phyloP scores from a whole-genome alignment of 2,888 invertebrate genomes.

The Aphelenchoides bicaudatus region DNA sequence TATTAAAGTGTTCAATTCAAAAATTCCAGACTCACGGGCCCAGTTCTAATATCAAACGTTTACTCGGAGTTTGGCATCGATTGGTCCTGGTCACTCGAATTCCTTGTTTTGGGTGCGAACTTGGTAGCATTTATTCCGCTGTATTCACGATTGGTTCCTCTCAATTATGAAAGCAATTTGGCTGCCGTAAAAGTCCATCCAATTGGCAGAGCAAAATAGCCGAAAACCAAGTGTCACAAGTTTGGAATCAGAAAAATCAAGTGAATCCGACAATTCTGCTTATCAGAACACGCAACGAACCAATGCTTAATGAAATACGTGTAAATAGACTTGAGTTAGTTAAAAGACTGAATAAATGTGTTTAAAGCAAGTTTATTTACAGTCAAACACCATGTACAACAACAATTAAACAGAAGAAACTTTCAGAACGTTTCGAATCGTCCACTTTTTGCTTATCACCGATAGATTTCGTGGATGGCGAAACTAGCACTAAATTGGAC shows the following conservation, averaged over 20 bases:
- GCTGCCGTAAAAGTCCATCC: neutral
- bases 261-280: neutral
- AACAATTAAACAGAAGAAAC: too few species aligned
- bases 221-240: neutral
- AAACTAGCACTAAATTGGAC: constrained; percentile 19
- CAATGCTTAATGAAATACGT: too few species aligned
- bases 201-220: neutral
- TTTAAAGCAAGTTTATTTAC: too few species aligned
- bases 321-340: too few species aligned
- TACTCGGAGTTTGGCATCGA: constrained; percentile 11
- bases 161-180: neutral
- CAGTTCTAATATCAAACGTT: constrained; percentile 8
- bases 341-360: too few species aligned
- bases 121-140: constrained; percentile 18
- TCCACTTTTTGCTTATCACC: too few species aligned
- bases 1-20: too few species aligned
- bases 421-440: too few species aligned
- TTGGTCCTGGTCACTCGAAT: constrained; percentile 7
- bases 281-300: neutral
- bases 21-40: constrained; percentile 7
- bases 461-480: neutral
- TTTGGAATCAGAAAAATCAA: neutral
- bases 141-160: constrained; percentile 11
- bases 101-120: neutral
- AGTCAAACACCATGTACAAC: too few species aligned